Base-by-base conservation (phyloP, 2,888 invertebrate genomes). In the Willowsia nigromaculata region DNA sequence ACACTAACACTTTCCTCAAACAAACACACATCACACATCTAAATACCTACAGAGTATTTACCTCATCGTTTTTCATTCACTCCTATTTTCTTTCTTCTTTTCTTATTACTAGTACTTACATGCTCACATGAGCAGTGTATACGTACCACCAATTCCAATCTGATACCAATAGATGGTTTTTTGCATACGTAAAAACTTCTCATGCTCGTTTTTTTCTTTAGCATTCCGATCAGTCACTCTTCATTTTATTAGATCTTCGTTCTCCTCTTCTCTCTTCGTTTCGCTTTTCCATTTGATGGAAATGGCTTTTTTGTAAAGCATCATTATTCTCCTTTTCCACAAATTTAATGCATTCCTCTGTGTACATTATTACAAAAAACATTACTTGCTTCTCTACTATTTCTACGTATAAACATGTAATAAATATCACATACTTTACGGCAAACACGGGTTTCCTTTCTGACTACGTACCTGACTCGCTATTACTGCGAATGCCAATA, bases 221-320 rank as follows among this genome's bases (percentile, higher is more conserved):
- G 62, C 83, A 89, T 89, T 89, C 89, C 89, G 84, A 84, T 89
- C 84, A 89, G 84, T 89, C 89, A 89, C 84, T 85, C 89, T 78
- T 76, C 84, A 85, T 89, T 89, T 84, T 89, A 85, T 85, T 89
- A 80, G 84, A 89, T 84, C 68, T 76, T 85, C 71, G 59, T 71
- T 27, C 50, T 50, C 25, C 25, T 22, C 71, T 27, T 81, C 74
- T 83, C 59, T 76, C 30, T 76, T 62, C 59, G 27, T 25, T 76
- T 62, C 59, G 27, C 1, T 65, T 65, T 56, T 71, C 53, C 43
- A 71, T 47, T 85, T 78, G 76, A 78, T 78, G 56, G 53, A 84
- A 84, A 84, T 84, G 84, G 84, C 37, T 47, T n/a, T 83, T 83
- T 59, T 78, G 40, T 65, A 82, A 40, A 83, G 83, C 68, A 86